A percentile compares a stretch with the other conserved stretches of the same genome.
Evolutionary conservation across 30 jellyfish, hydroid and myxozoan genomes (phyloP).

Genomic region (Aurelia aurita complex sp. Pacific): DNA sequence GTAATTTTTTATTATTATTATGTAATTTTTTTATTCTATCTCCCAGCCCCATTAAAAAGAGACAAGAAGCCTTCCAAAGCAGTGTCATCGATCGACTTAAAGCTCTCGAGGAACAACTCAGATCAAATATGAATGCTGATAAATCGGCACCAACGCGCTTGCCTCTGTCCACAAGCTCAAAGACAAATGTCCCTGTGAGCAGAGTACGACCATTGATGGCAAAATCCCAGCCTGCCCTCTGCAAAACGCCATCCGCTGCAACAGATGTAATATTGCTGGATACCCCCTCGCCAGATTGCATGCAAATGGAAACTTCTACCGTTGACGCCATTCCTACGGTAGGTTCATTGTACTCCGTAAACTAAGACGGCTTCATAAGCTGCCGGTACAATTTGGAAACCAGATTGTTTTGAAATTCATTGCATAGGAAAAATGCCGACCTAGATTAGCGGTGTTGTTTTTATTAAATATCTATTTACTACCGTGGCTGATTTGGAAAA

Average conservation of each 20-base stretch:
- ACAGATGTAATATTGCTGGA: background rate
- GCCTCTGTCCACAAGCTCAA: slow-evolving; percentile 19
- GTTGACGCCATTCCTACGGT: too few species aligned
- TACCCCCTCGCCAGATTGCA: background rate
- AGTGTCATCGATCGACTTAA: slow-evolving; percentile 7
- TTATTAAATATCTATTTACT: too few species aligned
- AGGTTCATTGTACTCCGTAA: too few species aligned
- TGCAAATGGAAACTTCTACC: too few species aligned
- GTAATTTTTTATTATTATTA: background rate
- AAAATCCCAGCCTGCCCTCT: slow-evolving; percentile 37
- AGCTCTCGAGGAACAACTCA: slow-evolving; percentile 14
- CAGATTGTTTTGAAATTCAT: too few species aligned
- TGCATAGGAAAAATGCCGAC: too few species aligned
- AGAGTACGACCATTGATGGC: slow-evolving; percentile 46
- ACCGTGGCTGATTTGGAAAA: too few species aligned
- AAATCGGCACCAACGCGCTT: slow-evolving; percentile 6
- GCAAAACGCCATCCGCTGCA: slow-evolving; percentile 42
- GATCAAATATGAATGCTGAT: background rate
- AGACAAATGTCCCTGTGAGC: slow-evolving; percentile 42
- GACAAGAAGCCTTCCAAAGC: slow-evolving; percentile 35
- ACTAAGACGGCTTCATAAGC: too few species aligned
- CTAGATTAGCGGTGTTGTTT: too few species aligned
- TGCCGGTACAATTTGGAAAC: too few species aligned
- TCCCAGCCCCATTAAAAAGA: slow-evolving; percentile 33
- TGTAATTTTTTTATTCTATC: too few species aligned